Evolutionary conservation across 2,888 invertebrate genomes (phyloP).

Genomic region (Caenorhabditis wallacei): DNA sequence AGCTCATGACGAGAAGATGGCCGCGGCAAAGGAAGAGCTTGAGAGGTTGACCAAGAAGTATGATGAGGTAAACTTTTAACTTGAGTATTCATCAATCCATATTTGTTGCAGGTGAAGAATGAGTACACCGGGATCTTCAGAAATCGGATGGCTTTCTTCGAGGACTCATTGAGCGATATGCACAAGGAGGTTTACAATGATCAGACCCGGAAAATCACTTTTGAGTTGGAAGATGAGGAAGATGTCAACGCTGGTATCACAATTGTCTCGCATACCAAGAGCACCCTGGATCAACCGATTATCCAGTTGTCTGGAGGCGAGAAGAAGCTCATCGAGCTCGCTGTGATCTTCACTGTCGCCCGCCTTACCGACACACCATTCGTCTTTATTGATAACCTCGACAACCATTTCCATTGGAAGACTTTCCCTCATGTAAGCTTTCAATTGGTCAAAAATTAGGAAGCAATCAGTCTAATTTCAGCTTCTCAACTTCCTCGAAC

Average conservation of each 20-base stretch:
- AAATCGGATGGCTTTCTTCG: too few relatives aligned
- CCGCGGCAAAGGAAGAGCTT: too few relatives aligned
- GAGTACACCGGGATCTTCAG: too few relatives aligned
- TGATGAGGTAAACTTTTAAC: too few relatives aligned
- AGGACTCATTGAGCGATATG: too few relatives aligned
- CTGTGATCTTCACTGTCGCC: neutral
- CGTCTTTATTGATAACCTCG: neutral
- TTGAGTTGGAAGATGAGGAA: neutral
- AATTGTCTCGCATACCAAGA: neutral
- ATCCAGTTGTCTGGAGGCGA: neutral
- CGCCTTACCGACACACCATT: neutral
- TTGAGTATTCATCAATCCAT: too few relatives aligned
- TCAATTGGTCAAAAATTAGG: neutral
- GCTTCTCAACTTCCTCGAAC: neutral
- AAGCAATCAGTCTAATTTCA: neutral
- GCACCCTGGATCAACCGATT: neutral
- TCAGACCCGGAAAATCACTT: neutral
- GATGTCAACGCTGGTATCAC: neutral
- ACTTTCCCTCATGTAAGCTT: neutral
- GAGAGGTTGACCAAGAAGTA: too few relatives aligned
- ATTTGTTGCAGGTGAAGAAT: too few relatives aligned
- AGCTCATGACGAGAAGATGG: too few relatives aligned
- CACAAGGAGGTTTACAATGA: too few relatives aligned
- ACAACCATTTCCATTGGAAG: neutral
- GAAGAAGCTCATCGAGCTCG: neutral